Base-by-base conservation (phyloP, 1,140 invertebrate species). In the Globodera ellingtonae region DNA sequence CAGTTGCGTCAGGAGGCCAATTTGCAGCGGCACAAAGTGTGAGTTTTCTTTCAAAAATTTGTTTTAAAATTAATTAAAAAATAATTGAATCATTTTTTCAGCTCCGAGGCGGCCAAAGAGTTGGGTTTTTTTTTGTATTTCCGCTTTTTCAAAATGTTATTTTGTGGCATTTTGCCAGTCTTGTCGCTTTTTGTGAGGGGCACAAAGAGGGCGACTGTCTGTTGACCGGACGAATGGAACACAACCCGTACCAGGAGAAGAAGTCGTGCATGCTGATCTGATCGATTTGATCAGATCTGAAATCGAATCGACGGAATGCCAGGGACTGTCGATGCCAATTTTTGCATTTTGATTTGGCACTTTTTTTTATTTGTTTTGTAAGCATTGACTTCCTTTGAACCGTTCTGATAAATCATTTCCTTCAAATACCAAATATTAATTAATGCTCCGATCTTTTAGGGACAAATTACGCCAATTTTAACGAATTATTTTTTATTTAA, bases 171-270 rank as follows among this genome's bases (percentile, higher is more conserved):
- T 62, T 62, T 62, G 56, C 10, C 56, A 62, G 56, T 47, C 69
- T 77, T 13, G 75, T 77, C 2, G 75, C 70, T 46, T 77, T 69
- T 67, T 77, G 75, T 67, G 75, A 77, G 9, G 69, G 75, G 46
- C 62, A 62, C 10, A 77, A 77, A 13, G 75, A 77, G 15, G 48
- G 69, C 24, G 75, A 77, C 62, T 77, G 75, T 77, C 47, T 77
- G n/a, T 50, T 77, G 44, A 77, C 75, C 48, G 75, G 75, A 69
- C 48, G 46, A 21, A 69, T 77, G 47, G 75, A 77, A 44, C 65
- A 77, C 62, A 77, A 77, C 69, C 75, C 75, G 24, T 77, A 18
- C 69, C 75, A 77, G 21, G 75, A 77, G 67, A 76, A 77, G 75
- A 77, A 77, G 13, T 77, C 75, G 15, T 77, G 75, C 48, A 35